A percentile compares a stretch with the other conserved stretches of the same genome.
Evolutionary conservation across 2,888 invertebrate species (phyloP).

Genomic region (Acleris cristana): DNA sequence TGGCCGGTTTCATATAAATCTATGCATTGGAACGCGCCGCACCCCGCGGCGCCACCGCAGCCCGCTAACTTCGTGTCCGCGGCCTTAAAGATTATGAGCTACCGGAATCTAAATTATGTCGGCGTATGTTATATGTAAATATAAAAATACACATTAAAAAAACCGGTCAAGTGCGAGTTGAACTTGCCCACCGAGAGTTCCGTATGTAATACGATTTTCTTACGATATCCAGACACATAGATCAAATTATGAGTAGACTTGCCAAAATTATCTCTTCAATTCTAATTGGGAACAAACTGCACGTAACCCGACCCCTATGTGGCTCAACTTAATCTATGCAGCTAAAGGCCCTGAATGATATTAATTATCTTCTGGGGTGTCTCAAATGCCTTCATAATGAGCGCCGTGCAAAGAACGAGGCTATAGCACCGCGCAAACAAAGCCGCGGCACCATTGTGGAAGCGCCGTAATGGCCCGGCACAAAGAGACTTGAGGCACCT

Average conservation of each 20-base stretch:
- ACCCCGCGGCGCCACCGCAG: too few species aligned
- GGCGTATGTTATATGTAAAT: too few species aligned
- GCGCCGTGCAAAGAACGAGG: slow-evolving; percentile 40
- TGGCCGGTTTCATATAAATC: too few species aligned
- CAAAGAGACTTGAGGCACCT: slow-evolving; percentile 29
- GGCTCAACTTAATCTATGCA: slow-evolving; percentile 23
- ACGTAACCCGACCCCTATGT: slow-evolving; percentile 13
- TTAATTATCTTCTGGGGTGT: slow-evolving; percentile 50
- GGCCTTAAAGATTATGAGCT: too few species aligned
- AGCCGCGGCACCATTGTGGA: slow-evolving; percentile 24
- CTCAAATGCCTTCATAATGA: slow-evolving; percentile 51
- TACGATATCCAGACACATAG: not conserved
- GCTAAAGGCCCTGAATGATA: slow-evolving; percentile 44
- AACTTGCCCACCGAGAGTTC: too few species aligned
- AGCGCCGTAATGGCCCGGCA: slow-evolving; percentile 32
- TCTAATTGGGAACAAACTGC: not conserved
- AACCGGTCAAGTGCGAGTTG: too few species aligned
- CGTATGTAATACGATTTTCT: too few species aligned
- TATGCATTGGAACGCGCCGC: too few species aligned
- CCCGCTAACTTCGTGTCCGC: too few species aligned
- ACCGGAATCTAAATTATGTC: too few species aligned
- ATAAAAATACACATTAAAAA: not conserved
- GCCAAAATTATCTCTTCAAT: slow-evolving; percentile 1
- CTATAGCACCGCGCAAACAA: slow-evolving; percentile 32
- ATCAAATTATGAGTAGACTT: not conserved